These are phyloP conservation scores for Microplitis manilae DNA, from an alignment of 2,888 invertebrate species.

Conservation along the genomic window DNA sequence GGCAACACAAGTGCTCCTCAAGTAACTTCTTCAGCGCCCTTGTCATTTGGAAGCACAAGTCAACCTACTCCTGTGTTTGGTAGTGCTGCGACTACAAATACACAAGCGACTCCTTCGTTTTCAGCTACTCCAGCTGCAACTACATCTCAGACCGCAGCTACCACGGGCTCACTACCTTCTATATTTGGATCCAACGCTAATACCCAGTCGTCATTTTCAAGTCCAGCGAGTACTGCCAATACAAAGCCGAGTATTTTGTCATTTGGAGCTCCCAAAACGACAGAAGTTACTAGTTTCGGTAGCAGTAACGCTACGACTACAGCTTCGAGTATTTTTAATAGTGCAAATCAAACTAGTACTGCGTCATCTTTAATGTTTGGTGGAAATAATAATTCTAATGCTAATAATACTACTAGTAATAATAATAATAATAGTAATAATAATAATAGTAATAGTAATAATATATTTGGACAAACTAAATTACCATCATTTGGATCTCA, in stretches of 20 bases:
- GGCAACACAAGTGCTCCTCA: slow-evolving; percentile 24
- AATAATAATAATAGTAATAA: not conserved
- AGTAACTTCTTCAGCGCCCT: not conserved
- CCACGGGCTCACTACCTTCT: slow-evolving; percentile 23
- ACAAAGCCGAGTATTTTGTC: slow-evolving; percentile 23
- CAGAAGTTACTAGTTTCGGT: slow-evolving; percentile 24
- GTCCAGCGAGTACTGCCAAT: slow-evolving; percentile 7
- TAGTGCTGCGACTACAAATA: slow-evolving; percentile 21
- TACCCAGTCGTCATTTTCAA: slow-evolving; percentile 12
- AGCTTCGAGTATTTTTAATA: slow-evolving; percentile 40
- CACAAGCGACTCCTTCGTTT: slow-evolving; percentile 4
- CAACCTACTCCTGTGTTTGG: slow-evolving; percentile 34
- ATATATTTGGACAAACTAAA: slow-evolving; percentile 50
- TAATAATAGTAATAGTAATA: slow-evolving; percentile 42
- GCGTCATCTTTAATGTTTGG: slow-evolving; percentile 35
- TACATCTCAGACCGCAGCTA: slow-evolving; percentile 27
- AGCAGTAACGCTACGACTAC: slow-evolving; percentile 28
- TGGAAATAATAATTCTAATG: slow-evolving; percentile 10
- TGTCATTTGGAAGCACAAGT: slow-evolving; percentile 21
- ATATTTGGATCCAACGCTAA: slow-evolving; percentile 46
- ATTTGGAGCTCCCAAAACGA: slow-evolving; percentile 19
- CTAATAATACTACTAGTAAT: not conserved
- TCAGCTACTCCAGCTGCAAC: slow-evolving; percentile 27
- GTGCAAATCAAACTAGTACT: slow-evolving; percentile 18
- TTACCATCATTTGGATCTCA: slow-evolving; percentile 42